Conservation (phyloP, 53 echinoderm and acorn worm genomes). For the Apostichopus leukothele region DNA sequence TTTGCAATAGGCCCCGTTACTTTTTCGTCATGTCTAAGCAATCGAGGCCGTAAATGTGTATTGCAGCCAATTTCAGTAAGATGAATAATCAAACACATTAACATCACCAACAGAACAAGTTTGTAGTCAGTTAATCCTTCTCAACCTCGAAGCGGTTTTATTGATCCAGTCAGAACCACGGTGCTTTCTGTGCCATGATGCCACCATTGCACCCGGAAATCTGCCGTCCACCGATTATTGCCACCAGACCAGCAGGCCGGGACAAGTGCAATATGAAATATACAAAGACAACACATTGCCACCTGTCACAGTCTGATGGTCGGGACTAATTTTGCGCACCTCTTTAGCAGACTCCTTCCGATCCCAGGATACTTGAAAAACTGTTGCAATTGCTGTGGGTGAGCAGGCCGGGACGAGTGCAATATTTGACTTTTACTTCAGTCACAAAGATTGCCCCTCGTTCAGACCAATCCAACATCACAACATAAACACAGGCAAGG, state of each 20-base stretch:
- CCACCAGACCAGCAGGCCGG: constrained; percentile 66
- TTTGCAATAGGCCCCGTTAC: too few relatives aligned
- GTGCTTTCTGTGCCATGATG: too few relatives aligned
- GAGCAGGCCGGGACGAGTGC: constrained; percentile 85
- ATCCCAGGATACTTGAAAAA: not conserved
- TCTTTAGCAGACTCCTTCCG: not conserved
- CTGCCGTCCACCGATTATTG: too few relatives aligned
- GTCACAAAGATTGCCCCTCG: constrained; percentile 57
- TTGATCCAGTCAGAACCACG: too few relatives aligned
- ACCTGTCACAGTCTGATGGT: constrained; percentile 55
- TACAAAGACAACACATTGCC: constrained; percentile 51
- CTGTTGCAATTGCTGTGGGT: constrained; percentile 32
- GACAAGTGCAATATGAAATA: constrained; percentile 80
- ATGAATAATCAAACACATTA: too few relatives aligned
- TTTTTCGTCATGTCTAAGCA: too few relatives aligned
- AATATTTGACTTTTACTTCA: constrained; percentile 55
- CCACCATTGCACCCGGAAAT: too few relatives aligned
- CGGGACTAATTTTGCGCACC: not conserved
- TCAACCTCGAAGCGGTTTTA: too few relatives aligned
- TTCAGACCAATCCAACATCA: constrained; percentile 59
- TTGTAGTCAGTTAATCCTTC: too few relatives aligned
- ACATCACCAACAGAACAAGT: too few relatives aligned
- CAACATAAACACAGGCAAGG: not conserved
- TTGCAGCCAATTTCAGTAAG: too few relatives aligned
- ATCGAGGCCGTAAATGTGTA: too few relatives aligned